Percentiles rank a stretch among this genome's conserved stretches.
Conservation (phyloP, 2,797 vertebrate genomes). For the Trichosurus vulpecula region DNA sequence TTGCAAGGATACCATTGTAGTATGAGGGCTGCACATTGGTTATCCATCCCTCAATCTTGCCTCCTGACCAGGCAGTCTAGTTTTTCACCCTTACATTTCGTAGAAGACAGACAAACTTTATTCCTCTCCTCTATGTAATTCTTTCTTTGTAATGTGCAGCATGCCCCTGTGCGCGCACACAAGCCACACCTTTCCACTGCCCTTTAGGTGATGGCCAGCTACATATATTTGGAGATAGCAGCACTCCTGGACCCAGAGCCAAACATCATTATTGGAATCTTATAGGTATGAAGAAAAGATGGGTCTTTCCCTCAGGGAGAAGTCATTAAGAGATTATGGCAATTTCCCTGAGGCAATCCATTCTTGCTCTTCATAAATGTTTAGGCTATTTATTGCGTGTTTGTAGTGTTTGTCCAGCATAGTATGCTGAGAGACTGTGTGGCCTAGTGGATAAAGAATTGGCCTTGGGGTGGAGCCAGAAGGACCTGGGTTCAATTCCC, state of each 20-base stretch:
- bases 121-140: not conserved
- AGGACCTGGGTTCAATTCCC: not conserved
- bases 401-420: not conserved
- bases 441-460: not conserved
- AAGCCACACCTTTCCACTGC: not conserved
- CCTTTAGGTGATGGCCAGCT: not conserved
- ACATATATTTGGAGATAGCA: not conserved
- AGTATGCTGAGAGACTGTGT: not conserved
- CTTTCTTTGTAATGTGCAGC: not conserved
- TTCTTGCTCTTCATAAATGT: not conserved
- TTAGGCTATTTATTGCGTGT: not conserved
- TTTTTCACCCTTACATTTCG: not conserved
- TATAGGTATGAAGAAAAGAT: not conserved
- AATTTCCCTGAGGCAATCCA: not conserved
- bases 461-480: not conserved
- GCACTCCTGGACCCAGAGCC: not conserved
- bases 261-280: not conserved
- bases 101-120: not conserved
- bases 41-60: not conserved
- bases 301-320: not conserved
- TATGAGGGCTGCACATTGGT: not conserved
- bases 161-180: not conserved
- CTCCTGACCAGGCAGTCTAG: not conserved
- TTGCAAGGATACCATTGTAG: not conserved
- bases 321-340: not conserved